Evolutionary conservation across 2,113 vertebrate species (phyloP).

Genomic region (Channa maculata): DNA sequence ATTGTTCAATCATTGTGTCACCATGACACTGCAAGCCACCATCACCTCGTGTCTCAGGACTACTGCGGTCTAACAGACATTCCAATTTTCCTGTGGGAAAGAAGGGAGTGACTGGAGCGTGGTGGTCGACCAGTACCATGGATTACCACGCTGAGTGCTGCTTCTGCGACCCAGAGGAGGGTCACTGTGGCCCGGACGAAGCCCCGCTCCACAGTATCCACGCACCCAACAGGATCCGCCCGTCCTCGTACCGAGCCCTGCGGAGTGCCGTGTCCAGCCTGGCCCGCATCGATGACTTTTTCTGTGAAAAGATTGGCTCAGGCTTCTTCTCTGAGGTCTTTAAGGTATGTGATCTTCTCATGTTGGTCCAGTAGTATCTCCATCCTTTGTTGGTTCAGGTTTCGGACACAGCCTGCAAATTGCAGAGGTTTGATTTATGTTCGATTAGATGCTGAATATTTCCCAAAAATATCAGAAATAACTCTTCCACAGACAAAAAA

Average conservation of each 20-base stretch:
- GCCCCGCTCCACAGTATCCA: constrained; percentile 79
- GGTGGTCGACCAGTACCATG: constrained; percentile 61
- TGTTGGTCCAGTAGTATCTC: too few relatives aligned
- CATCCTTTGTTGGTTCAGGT: too few relatives aligned
- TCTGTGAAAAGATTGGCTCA: constrained; percentile 95
- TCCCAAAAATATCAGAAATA: too few relatives aligned
- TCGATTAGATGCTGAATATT: too few relatives aligned
- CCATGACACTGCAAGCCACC: constrained; percentile 18
- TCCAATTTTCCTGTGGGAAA: constrained; percentile 17
- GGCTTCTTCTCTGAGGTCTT: constrained; percentile 98
- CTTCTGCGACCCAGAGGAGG: constrained; percentile 71
- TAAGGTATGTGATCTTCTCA: constrained; percentile 83
- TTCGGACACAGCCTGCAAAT: too few relatives aligned
- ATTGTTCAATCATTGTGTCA: constrained; percentile 2
- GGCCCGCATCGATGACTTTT: constrained; percentile 95
- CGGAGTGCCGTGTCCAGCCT: constrained; percentile 94
- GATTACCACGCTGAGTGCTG: constrained; percentile 73
- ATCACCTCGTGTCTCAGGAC: constrained; percentile 32
- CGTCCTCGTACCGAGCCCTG: constrained; percentile 93
- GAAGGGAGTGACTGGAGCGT: background rate
- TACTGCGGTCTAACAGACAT: constrained; percentile 20
- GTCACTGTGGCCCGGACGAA: constrained; percentile 62
- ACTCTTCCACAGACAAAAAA: too few relatives aligned
- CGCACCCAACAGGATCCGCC: constrained; percentile 87
- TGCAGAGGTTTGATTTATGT: too few relatives aligned